Evolutionary conservation across 1,140 invertebrate species (phyloP), one percentile per base, ranked within the genome.

Genomic region (Antheraea mylitta): DNA sequence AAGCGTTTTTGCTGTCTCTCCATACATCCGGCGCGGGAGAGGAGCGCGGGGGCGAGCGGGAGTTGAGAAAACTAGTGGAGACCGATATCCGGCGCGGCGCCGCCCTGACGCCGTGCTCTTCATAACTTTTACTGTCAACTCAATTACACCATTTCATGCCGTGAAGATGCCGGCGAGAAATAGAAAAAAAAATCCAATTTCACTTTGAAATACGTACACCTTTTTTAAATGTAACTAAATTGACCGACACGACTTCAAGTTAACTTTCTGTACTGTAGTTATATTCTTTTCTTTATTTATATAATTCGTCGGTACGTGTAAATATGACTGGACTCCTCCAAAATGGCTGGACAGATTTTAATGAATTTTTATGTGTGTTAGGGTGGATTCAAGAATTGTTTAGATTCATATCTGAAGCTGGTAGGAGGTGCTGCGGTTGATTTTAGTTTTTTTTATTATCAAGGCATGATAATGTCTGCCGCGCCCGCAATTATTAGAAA

Each of bases 61-160:
- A 71, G 61, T 72, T 68, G 73, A 77, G 69, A 77, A 79, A 78
- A 71, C 67, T 67, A 68, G 75, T 65, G 79, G 81, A 73, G 67
- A 53, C 76, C 80, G 85, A 86, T 85, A 84, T 83, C 86, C 82
- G 85, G 66, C 65, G 64, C 70, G 82, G 85, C 85, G 85, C 81
- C 88, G 82, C 76, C 75, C 64, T 72, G 85, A 75, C 84, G 82
- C 76, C 79, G 72, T 67, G 69, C 82, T 86, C 82, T 85, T 89
- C 85, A 90, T 90, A 89, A 86, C 83, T 88, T 84, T 81, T 82
- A 83, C 81, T 84, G 82, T 77, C 76, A 80, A 80, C 75, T 77
- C 82, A 78, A 85, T 82, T 85, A 85, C 78, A 67, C 64, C 70
- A 77, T 85, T 78, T 79, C 72, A 71, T 69, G 71, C 67, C 68